A percentile compares a stretch with the other conserved stretches of the same genome.
phyloP scores from a whole-genome alignment of 2,113 vertebrate genomes.

The Seriola quinqueradiata region DNA sequence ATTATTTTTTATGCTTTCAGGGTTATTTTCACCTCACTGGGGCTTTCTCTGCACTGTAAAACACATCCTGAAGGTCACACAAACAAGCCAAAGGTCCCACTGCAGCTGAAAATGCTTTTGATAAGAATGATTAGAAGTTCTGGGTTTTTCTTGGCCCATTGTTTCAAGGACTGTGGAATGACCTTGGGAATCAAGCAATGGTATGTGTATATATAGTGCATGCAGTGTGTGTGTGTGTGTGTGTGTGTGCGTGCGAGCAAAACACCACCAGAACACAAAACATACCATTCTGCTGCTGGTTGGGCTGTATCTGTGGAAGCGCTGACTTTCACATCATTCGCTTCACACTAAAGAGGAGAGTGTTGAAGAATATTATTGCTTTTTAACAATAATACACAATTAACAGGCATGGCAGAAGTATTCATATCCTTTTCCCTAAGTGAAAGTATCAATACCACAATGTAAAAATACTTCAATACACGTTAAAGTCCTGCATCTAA shows the following conservation, averaged over 20 bases:
- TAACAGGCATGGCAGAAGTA: background rate
- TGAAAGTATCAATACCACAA: background rate
- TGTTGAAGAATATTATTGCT: background rate
- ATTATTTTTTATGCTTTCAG: conserved; percentile 55
- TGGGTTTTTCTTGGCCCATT: conserved; percentile 45
- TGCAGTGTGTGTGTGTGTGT: background rate
- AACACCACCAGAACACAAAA: conserved; percentile 16
- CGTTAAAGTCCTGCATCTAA: background rate
- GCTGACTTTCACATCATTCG: conserved; percentile 84
- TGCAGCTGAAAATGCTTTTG: conserved; percentile 56
- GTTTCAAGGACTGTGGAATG: conserved; percentile 51
- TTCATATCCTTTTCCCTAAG: background rate
- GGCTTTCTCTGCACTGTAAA: conserved; percentile 40
- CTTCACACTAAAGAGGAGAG: conserved; percentile 87
- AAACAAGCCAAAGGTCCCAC: conserved; percentile 64
- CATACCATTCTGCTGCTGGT: conserved; percentile 80
- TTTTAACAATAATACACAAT: conserved; percentile 14
- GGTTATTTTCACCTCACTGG: conserved; percentile 63
- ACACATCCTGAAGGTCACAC: conserved; percentile 71
- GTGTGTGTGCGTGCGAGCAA: background rate
- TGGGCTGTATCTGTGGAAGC: conserved; percentile 80
- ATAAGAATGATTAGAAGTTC: conserved; percentile 60
- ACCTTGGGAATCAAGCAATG: conserved; percentile 36
- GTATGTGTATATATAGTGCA: conserved; percentile 15
- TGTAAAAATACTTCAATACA: background rate